Evolutionary conservation across 2,888 invertebrate genomes (phyloP).

Genomic region (Subacronicta megacephala): DNA sequence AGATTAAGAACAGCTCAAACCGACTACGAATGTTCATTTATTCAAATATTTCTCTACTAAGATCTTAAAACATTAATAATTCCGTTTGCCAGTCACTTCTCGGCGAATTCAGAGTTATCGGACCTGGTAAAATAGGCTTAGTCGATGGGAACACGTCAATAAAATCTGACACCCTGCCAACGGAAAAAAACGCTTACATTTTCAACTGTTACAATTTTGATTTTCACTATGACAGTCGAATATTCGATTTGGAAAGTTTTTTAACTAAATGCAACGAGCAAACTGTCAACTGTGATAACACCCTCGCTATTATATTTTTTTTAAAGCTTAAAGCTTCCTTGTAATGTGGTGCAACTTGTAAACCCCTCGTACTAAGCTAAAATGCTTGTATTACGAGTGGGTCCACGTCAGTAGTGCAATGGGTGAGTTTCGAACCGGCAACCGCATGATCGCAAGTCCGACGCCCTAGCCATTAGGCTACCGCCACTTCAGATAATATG

Average conservation of each 20-base stretch:
- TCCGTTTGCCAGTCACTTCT: slow-evolving; percentile 56
- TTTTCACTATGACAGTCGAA: slow-evolving; percentile 52
- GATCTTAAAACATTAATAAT: slow-evolving; percentile 29
- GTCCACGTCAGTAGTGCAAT: too few relatives aligned
- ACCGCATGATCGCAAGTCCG: too few relatives aligned
- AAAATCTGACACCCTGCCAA: slow-evolving; percentile 80
- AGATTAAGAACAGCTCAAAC: slow-evolving; percentile 18
- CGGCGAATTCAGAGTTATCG: slow-evolving; percentile 50
- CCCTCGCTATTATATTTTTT: too few relatives aligned
- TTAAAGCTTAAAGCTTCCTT: too few relatives aligned
- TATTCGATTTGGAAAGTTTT: slow-evolving; percentile 23
- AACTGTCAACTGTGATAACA: not conserved
- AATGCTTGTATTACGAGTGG: too few relatives aligned
- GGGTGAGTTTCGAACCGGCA: too few relatives aligned
- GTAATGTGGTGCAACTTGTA: too few relatives aligned
- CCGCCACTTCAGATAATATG: too few relatives aligned
- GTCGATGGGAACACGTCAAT: slow-evolving; percentile 76
- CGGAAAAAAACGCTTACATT: slow-evolving; percentile 73
- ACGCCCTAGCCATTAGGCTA: too few relatives aligned
- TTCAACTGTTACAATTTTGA: slow-evolving; percentile 60
- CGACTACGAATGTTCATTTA: slow-evolving; percentile 18
- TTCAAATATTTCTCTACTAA: slow-evolving; percentile 29
- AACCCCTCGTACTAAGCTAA: too few relatives aligned
- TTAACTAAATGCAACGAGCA: slow-evolving; percentile 1
- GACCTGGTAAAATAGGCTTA: slow-evolving; percentile 73